Evolutionary conservation across 2,888 invertebrate species (phyloP).

Genomic region (Erebia aethiops): DNA sequence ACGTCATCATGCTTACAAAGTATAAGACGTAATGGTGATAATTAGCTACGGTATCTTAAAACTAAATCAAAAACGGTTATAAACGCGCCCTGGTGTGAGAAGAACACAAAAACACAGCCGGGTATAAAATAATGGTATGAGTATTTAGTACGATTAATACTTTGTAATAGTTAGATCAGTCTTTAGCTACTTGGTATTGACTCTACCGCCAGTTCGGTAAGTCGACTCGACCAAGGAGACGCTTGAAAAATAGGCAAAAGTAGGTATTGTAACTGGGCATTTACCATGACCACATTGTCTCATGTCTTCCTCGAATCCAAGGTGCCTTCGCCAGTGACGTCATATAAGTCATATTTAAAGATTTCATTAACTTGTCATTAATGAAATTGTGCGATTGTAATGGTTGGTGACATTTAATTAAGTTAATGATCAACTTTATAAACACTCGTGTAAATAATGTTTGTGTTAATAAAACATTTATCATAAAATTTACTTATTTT

Average conservation of each 20-base stretch:
- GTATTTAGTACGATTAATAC: neutral
- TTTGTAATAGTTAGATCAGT: neutral
- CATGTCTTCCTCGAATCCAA: neutral
- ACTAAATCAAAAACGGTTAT: too few relatives aligned
- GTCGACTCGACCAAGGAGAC: neutral
- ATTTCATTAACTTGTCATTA: constrained; percentile 33
- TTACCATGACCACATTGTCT: neutral
- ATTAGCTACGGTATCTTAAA: too few relatives aligned
- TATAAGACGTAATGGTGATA: too few relatives aligned
- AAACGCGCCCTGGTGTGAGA: too few relatives aligned
- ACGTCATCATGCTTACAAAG: too few relatives aligned
- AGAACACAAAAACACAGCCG: too few relatives aligned
- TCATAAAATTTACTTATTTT: constrained; percentile 46
- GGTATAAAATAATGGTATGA: neutral
- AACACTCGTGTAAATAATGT: constrained; percentile 69
- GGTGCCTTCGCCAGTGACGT: constrained; percentile 50
- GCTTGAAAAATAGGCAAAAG: neutral
- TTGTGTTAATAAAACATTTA: constrained; percentile 70
- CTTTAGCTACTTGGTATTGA: neutral
- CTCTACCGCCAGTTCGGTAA: neutral
- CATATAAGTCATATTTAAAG: constrained; percentile 41
- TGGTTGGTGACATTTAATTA: constrained; percentile 27
- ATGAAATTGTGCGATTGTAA: constrained; percentile 35
- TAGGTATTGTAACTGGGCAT: neutral
- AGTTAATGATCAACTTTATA: constrained; percentile 34